Evolutionary conservation across 2,888 invertebrate species (phyloP), one percentile per base, ranked within the genome.

Genomic region (Gasteruption jaculator): DNA sequence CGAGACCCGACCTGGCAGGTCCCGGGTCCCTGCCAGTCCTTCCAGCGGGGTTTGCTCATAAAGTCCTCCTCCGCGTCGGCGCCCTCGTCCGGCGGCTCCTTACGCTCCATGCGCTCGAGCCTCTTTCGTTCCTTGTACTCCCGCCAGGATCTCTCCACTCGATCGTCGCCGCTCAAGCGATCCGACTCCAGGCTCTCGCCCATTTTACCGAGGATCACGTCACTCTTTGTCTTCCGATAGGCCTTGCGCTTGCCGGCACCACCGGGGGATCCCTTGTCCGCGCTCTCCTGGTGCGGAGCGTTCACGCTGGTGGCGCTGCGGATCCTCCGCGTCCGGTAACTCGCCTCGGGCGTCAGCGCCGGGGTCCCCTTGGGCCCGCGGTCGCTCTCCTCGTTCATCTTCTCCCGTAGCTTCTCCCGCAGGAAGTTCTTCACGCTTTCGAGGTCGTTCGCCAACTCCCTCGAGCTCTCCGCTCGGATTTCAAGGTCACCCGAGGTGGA

Each of bases 91-190:
- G 43, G 42, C 4, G 31, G 15, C 6, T 54, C 43, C 10, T 48
- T 56, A 1, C 49, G 46, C 1, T 46, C 53, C 14, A 56, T 22
- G 8, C 53, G 53, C 34, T 67, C 65, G 14, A 50, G 53, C 19
- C 50, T 57, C 41, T 60, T 64, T 5, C 59, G 48, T 26, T 67
- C 64, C 39, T 59, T 65, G 45, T 65, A 67, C 43, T 65, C 65
- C 3, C 59, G 57, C 65, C 66, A 67, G 10, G 64, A 66, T 4
- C 59, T 54, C 25, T 61, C 59, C 2, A 60, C 48, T 26, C 57
- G 61, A 22, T 61, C 61, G 31, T 62, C 56, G 20, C 56, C 57
- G 14, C 51, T 57, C 11, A 54, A 49, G 1, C 58, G 48, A 8
- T 57, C 58, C 1, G 57, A 56, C 22, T 62, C 57, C 2, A 52